Evolutionary conservation across 2,888 invertebrate species (phyloP).

Genomic region (Dynastes tityus): DNA sequence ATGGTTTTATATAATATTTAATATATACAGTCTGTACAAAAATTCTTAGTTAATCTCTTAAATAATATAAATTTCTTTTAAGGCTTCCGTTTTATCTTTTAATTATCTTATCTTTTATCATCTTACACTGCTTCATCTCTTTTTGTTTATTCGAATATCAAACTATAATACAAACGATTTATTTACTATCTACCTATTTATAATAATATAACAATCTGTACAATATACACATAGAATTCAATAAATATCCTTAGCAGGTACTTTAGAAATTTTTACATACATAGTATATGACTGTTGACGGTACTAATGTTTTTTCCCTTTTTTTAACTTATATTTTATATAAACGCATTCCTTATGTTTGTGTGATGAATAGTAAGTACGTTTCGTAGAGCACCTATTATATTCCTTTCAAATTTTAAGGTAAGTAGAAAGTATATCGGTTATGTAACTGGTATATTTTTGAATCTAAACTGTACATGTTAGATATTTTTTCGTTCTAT

Average conservation of each 20-base stretch:
- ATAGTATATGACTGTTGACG: slow-evolving; percentile 48
- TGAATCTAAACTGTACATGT: background rate
- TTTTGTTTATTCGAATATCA: slow-evolving; percentile 24
- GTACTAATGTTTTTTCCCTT: slow-evolving; percentile 28
- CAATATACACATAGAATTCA: slow-evolving; percentile 51
- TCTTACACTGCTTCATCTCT: slow-evolving; percentile 2
- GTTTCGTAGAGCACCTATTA: slow-evolving; percentile 16
- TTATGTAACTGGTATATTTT: slow-evolving; percentile 19
- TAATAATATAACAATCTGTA: slow-evolving; percentile 46
- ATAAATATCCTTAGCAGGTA: slow-evolving; percentile 54
- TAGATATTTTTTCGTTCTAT: background rate
- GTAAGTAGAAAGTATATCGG: slow-evolving; percentile 23
- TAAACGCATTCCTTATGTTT: slow-evolving; percentile 26
- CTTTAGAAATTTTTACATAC: slow-evolving; percentile 50
- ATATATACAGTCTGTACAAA: slow-evolving; percentile 54
- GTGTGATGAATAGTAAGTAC: slow-evolving; percentile 13
- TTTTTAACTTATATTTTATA: slow-evolving; percentile 23
- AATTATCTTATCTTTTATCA: background rate
- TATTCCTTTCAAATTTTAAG: slow-evolving; percentile 11
- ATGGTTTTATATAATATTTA: slow-evolving; percentile 50
- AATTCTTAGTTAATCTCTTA: slow-evolving; percentile 48
- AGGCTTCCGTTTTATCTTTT: background rate
- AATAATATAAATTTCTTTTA: slow-evolving; percentile 40
- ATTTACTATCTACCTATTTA: slow-evolving; percentile 20
- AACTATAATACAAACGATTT: slow-evolving; percentile 43